phyloP scores from a whole-genome alignment of 2,888 invertebrate genomes.

The Orthosia incerta region DNA sequence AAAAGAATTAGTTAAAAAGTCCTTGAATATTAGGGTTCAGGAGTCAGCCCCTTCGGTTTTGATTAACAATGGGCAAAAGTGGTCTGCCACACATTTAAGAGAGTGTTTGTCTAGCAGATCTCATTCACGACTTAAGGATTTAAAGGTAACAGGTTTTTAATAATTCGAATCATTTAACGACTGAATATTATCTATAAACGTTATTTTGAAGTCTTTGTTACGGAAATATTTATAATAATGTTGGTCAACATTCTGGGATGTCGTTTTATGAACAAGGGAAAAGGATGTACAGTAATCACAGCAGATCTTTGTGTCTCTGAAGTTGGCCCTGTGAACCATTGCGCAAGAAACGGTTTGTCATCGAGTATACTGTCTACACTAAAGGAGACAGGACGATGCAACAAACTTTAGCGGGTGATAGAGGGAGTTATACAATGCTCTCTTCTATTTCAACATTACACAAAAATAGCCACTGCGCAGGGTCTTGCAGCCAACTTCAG shows the following conservation, averaged over 20 bases:
- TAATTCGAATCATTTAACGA: not conserved
- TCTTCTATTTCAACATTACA: no score
- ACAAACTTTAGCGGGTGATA: no score
- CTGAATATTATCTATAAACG: not conserved
- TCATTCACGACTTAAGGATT: constrained; percentile 80
- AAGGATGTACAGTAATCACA: no score
- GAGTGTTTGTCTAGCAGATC: constrained; percentile 82
- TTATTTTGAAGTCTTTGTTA: not conserved
- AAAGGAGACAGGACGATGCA: no score
- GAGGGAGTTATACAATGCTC: no score
- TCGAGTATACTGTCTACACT: no score
- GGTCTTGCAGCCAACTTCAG: no score
- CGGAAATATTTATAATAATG: not conserved
- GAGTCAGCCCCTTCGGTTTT: constrained; percentile 78
- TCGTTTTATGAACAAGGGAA: not conserved
- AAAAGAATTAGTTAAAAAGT: constrained; percentile 60
- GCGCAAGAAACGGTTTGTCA: no score
- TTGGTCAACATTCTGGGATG: not conserved
- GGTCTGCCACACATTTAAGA: constrained; percentile 76
- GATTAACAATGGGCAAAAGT: constrained; percentile 67
- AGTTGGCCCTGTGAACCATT: no score
- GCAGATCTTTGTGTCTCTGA: no score
- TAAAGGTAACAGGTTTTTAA: constrained; percentile 75
- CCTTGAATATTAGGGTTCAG: constrained; percentile 65
- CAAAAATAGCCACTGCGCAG: no score